Base-by-base conservation (phyloP, 1,140 invertebrate species). In the Cydia amplana region DNA sequence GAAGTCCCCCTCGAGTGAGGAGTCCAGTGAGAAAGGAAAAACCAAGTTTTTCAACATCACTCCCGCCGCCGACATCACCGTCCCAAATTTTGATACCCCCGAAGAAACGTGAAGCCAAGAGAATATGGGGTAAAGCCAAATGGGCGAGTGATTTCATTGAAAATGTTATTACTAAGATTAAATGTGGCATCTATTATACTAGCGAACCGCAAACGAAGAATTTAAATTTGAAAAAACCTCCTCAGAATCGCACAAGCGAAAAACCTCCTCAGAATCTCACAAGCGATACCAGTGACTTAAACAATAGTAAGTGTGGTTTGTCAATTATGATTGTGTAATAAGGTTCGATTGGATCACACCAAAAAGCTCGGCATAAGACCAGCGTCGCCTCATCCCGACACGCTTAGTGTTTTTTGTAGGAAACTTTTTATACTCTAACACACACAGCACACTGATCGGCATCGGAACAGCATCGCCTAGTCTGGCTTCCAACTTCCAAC, bases 81-180 rank as follows among this genome's bases (percentile, higher is more conserved):
- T 60, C 55, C 7, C 9, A 60, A 60, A 60, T 60, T 23, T 12
- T 60, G 0, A 23, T 60, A 60, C 20, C 55, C 9, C 55, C 20
- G 18, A 60, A 23, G 23, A 60, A 60, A 60, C 55, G 20, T 7
- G 20, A 60, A 60, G 20, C 55, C 3, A 20, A 23, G 23, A 60
- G 20, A n/a, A 60, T 82, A 10, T 85, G 85, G 85, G 73, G 82
- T 72, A 88, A 87, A 80, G 82, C 75, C 28, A 89, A 85, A 75
- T 83, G 84, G 84, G 84, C 88, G 0, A 90, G 82, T 72, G 89
- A 91, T 65, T 86, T 89, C 40, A 88, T 92, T 55, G 90, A 92
- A 23, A 90, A 84, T 75, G 82, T 92, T 32, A 86, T 91, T 46
- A 87, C 79, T 70, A 91, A 90, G 74, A 83, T 92, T 18, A 85